Conservation (phyloP, 2,797 vertebrate genomes). For the Sebastes matsubarae region DNA sequence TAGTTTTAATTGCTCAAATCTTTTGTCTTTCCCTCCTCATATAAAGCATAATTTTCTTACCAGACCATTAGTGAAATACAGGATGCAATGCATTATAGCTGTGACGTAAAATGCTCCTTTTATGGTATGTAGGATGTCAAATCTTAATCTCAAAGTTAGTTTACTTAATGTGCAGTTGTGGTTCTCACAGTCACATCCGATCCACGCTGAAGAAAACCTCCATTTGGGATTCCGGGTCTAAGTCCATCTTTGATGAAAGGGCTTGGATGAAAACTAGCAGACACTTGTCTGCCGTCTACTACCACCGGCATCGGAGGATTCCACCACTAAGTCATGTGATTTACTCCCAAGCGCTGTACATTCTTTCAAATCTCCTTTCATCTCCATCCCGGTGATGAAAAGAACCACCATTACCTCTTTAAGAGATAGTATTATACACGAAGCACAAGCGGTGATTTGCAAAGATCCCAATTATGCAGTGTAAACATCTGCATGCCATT, state of each 20-base stretch:
- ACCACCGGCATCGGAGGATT: slow-evolving; percentile 61
- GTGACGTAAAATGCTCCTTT: not conserved
- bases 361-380: slow-evolving; percentile 71
- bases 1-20: not conserved
- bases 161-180: slow-evolving; percentile 44
- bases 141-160: slow-evolving; percentile 47
- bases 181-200: slow-evolving; percentile 70
- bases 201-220: slow-evolving; percentile 39
- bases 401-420: slow-evolving; percentile 61
- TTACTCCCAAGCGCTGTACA: slow-evolving; percentile 54
- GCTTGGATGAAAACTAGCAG: slow-evolving; percentile 61
- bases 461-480: slow-evolving; percentile 59
- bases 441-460: slow-evolving; percentile 72
- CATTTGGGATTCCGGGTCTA: slow-evolving; percentile 63
- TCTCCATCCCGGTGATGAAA: slow-evolving; percentile 66
- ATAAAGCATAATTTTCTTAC: not conserved
- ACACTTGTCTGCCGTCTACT: slow-evolving; percentile 64
- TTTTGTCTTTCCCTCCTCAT: not conserved
- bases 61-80: not conserved
- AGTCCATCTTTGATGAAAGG: slow-evolving; percentile 69
- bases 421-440: slow-evolving; percentile 63
- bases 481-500: slow-evolving; percentile 72
- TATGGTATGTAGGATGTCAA: slow-evolving; percentile 24
- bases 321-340: slow-evolving; percentile 61
- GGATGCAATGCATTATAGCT: not conserved